A percentile compares a stretch with the other conserved stretches of the same genome.
These are phyloP conservation scores for Anarsia innoxiella DNA, from an alignment of 2,888 invertebrate genomes.

Conservation along the genomic window DNA sequence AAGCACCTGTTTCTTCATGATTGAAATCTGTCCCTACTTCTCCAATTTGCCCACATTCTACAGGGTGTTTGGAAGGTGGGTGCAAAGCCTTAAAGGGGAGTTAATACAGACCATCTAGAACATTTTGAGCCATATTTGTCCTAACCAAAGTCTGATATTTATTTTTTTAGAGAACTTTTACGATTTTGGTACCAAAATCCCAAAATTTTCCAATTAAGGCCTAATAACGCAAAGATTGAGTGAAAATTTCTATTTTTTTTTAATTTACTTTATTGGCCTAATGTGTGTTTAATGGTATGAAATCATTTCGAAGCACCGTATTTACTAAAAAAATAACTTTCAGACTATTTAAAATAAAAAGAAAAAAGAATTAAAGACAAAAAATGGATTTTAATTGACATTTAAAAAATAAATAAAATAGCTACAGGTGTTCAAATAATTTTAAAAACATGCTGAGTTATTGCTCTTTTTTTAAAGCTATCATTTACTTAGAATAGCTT, in stretches of 20 bases:
- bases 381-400: constrained; percentile 3
- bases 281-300: constrained; percentile 4
- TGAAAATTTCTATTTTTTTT: constrained; percentile 3
- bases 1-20: no score
- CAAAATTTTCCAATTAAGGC: constrained; percentile 7
- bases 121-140: constrained; percentile 13
- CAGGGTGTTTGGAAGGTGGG: constrained; percentile 11
- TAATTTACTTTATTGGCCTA: constrained; percentile 2
- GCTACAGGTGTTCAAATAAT: constrained; percentile 1
- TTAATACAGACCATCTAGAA: constrained; percentile 11
- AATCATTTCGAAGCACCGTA: constrained; percentile 4
- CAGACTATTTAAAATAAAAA: constrained; percentile 4
- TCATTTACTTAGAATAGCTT: not conserved
- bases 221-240: constrained; percentile 6
- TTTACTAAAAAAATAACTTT: constrained; percentile 7
- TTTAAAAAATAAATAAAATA: constrained; percentile 4
- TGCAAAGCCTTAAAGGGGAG: constrained; percentile 12
- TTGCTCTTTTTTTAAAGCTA: not conserved
- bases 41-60: no score
- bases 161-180: constrained; percentile 8
- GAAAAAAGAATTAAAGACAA: constrained; percentile 2
- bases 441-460: constrained; percentile 2
- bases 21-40: no score
- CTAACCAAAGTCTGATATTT: constrained; percentile 6
- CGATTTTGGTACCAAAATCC: constrained; percentile 7